Percentiles rank a stretch among this genome's conserved stretches.
Evolutionary conservation across 2,888 invertebrate species (phyloP).

Genomic region (Clivina fossor): DNA sequence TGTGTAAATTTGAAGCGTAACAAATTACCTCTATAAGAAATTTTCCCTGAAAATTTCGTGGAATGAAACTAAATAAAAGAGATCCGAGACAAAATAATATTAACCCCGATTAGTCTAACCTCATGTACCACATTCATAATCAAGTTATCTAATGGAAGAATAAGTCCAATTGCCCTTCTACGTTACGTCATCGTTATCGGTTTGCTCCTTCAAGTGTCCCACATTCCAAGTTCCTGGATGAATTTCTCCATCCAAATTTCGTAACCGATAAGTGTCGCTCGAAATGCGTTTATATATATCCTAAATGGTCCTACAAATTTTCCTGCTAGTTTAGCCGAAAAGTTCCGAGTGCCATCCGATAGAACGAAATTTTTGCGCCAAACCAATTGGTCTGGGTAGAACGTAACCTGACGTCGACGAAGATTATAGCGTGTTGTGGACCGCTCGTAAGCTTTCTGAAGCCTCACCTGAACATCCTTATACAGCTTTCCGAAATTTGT

Average conservation of each 20-base stretch:
- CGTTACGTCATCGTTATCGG: too few species aligned
- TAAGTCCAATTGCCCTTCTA: too few species aligned
- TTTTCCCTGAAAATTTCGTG: too few species aligned
- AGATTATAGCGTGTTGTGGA: conserved; percentile 14
- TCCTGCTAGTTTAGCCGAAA: conserved; percentile 13
- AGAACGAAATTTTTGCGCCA: conserved; percentile 20
- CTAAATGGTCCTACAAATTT: conserved; percentile 25
- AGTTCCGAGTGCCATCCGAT: conserved; percentile 9
- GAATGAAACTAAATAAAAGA: too few species aligned
- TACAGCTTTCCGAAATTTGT: conserved; percentile 5
- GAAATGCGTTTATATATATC: not conserved
- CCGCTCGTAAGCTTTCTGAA: conserved; percentile 6
- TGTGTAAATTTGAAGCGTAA: too few species aligned
- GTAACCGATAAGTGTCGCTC: not conserved
- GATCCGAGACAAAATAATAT: too few species aligned
- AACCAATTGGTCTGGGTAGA: conserved; percentile 9
- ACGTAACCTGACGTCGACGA: conserved; percentile 7
- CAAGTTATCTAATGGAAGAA: too few species aligned
- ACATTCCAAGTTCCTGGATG: not conserved
- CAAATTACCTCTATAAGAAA: too few species aligned
- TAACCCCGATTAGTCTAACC: too few species aligned
- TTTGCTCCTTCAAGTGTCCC: not conserved
- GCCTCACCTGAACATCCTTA: conserved; percentile 5
- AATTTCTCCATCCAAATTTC: not conserved
- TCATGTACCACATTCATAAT: too few species aligned